Percentiles rank a stretch among this genome's conserved stretches.
Evolutionary conservation across 2,888 invertebrate species (phyloP).

Genomic region (Trichogramma dendrolimi): DNA sequence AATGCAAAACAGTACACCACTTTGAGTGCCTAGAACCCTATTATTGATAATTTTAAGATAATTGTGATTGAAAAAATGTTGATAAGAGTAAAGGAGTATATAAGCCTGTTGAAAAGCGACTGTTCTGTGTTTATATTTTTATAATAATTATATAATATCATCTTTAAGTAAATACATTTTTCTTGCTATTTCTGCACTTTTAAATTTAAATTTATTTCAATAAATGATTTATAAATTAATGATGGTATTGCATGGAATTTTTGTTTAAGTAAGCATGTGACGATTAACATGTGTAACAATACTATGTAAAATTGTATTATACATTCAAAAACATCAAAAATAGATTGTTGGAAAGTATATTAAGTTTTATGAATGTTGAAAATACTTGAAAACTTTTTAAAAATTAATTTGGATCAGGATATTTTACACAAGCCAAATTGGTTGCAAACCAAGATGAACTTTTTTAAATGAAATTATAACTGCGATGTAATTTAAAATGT

Average conservation of each 20-base stretch:
- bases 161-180: conserved; percentile 33
- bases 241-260: conserved; percentile 2
- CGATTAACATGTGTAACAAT: background rate
- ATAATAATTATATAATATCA: conserved; percentile 43
- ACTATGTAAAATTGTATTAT: background rate
- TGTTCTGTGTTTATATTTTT: conserved; percentile 48
- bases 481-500: conserved; percentile 38
- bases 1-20: conserved; percentile 33
- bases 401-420: conserved; percentile 31
- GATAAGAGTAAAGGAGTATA: conserved; percentile 39
- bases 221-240: conserved; percentile 26
- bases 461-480: conserved; percentile 27
- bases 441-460: conserved; percentile 33
- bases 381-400: conserved; percentile 38
- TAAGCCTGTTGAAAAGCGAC: conserved; percentile 46
- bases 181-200: conserved; percentile 22
- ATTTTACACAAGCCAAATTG: conserved; percentile 28
- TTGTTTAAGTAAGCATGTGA: background rate
- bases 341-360: conserved; percentile 5
- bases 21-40: conserved; percentile 33
- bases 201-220: conserved; percentile 20
- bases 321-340: background rate
- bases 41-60: conserved; percentile 20
- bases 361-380: conserved; percentile 39
- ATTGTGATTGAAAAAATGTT: conserved; percentile 30